These are phyloP conservation scores for Syrmaticus mikado DNA, from an alignment of 2,113 vertebrate genomes.

Conservation along the genomic window DNA sequence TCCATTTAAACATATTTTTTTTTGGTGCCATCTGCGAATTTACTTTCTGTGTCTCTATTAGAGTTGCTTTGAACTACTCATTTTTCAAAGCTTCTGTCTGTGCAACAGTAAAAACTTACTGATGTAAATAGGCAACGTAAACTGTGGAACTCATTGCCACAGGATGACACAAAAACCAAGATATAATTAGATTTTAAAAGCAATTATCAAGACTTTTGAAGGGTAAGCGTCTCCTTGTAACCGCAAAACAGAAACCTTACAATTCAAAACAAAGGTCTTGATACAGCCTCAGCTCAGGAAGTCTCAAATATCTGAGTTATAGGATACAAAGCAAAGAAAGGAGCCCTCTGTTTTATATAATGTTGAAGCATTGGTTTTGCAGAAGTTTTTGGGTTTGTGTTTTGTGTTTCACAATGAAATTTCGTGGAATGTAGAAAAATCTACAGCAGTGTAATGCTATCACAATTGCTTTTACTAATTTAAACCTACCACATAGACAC, in stretches of 20 bases:
- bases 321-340: neutral
- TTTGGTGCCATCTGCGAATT: neutral
- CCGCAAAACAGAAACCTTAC: neutral
- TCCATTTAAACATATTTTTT: neutral
- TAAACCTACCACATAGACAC: neutral
- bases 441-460: neutral
- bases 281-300: neutral
- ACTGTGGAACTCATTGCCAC: neutral
- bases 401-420: neutral
- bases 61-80: neutral
- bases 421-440: neutral
- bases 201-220: neutral
- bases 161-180: neutral
- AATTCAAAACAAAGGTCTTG: neutral
- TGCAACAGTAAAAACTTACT: neutral
- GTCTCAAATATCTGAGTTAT: neutral
- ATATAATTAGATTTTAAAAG: neutral
- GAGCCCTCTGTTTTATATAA: neutral
- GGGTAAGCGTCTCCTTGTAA: neutral
- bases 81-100: neutral
- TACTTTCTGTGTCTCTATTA: neutral
- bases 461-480: neutral
- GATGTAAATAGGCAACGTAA: neutral
- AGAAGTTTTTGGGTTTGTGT: neutral
- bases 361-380: neutral